These are phyloP conservation scores for Stegophylla sp. DNA, from an alignment of 2,888 invertebrate species.

Conservation along the genomic window DNA sequence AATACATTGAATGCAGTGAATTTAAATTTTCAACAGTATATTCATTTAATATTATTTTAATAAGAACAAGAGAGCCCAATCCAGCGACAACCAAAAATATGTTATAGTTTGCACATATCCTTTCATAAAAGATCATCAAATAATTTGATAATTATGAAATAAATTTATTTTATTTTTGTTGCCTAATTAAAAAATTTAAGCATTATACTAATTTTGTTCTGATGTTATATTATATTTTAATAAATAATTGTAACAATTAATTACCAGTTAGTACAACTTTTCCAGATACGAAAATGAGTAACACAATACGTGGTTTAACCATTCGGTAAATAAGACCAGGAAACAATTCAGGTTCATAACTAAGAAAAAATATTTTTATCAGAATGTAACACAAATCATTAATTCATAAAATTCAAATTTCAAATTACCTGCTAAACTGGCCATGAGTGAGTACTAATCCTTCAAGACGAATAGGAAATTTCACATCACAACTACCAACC, in stretches of 20 bases:
- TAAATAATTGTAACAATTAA: conserved; percentile 29
- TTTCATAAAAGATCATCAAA: no score
- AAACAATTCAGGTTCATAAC: conserved; percentile 74
- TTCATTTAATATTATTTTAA: no score
- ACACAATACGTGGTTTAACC: conserved; percentile 74
- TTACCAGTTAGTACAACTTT: conserved; percentile 73
- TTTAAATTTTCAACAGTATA: no score
- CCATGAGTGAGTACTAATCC: conserved; percentile 82
- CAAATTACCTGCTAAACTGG: conserved; percentile 75
- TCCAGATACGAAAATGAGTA: conserved; percentile 75
- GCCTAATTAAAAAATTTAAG: no score
- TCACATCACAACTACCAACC: conserved; percentile 87
- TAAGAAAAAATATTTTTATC: conserved; percentile 58
- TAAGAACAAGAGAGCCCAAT: no score
- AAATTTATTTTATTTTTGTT: no score
- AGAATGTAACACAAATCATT: not conserved
- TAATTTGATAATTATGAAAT: no score
- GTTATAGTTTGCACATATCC: no score
- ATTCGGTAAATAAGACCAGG: conserved; percentile 75
- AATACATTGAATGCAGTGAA: no score
- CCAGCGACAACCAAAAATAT: no score
- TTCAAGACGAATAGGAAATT: conserved; percentile 82
- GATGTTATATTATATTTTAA: not conserved
- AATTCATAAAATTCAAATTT: conserved; percentile 9
- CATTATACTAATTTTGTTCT: no score